Evolutionary conservation across 2,113 vertebrate species (phyloP), one percentile per base, ranked within the genome.

Genomic region (Pluvialis apricaria): DNA sequence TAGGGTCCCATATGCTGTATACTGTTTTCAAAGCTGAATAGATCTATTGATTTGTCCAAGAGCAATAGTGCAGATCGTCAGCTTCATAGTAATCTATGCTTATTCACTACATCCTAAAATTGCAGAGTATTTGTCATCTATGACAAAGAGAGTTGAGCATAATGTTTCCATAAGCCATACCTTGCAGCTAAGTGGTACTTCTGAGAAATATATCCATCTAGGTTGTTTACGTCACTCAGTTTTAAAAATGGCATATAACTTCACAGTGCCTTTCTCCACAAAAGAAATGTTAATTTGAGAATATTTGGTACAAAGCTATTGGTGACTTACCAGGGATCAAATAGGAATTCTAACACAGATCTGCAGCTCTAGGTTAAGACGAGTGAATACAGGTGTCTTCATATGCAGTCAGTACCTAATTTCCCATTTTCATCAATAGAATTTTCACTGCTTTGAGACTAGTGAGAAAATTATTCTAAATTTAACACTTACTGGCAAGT

Each of bases 401-500:
- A 22, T 57, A 17, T 22, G 11, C 15, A 76, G 19, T 44, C 6
- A 0, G 0, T 40, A 58, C 6, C 8, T 8, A 42, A 31, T 47
- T 68, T 42, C 10, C 5, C 3, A 3, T 31, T 61, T 49, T 61
- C 52, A 65, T 60, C 13, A 51, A 55, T 31, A 7, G 17, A 18
- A 65, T 65, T 81, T 72, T 47, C 25, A 82, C 31, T 82, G n/a
- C 5, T 49, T 57, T 40, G 32, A 83, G 5, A 52, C 17, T 47
- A 51, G 22, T 55, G 28, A 60, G 19, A 65, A 92, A 77, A 36
- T 31, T 11, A 24, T 38, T 47, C 25, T 47, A 72, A 40, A 60
- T 38, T 36, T 82, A 61, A 32, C 21, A 49, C 9, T 81, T 82
- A n/a, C 19, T 76, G 29, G 10, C 4, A 76, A 42, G 8, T 42